phyloP scores from a whole-genome alignment of 37 sponge, comb jelly and placozoan species.

The Amphimedon queenslandica region DNA sequence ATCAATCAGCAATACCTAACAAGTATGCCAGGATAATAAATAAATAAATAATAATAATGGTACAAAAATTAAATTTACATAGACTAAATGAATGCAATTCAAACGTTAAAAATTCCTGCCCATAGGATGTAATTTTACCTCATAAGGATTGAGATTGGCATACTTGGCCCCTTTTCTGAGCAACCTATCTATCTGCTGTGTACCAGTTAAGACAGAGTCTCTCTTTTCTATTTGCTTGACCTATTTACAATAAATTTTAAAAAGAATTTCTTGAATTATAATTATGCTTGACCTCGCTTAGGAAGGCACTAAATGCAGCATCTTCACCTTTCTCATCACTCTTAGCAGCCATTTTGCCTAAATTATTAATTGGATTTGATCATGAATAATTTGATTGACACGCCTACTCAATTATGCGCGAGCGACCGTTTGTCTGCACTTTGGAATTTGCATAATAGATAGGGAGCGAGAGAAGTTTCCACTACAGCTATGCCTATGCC shows the following conservation, averaged over 20 bases:
- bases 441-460: no score
- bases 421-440: no score
- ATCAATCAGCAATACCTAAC: conserved; percentile 83
- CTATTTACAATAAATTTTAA: conserved; percentile 29
- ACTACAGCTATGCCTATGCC: no score
- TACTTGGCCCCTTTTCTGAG: conserved; percentile 87
- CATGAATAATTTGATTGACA: neutral
- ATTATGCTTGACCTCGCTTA: neutral
- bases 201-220: conserved; percentile 84
- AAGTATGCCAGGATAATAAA: neutral
- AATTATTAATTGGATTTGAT: neutral
- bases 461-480: no score
- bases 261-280: neutral
- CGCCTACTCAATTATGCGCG: no score
- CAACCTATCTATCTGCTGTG: conserved; percentile 91
- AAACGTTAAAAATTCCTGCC: no score
- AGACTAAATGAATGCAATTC: neutral
- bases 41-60: neutral
- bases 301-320: neutral
- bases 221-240: conserved; percentile 93
- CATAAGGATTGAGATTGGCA: conserved; percentile 94
- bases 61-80: neutral
- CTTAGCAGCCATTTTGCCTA: neutral
- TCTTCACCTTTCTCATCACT: neutral
- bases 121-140: no score